Evolutionary conservation across 2,113 vertebrate species (phyloP).

Genomic region (Tachysurus fulvidraco): DNA sequence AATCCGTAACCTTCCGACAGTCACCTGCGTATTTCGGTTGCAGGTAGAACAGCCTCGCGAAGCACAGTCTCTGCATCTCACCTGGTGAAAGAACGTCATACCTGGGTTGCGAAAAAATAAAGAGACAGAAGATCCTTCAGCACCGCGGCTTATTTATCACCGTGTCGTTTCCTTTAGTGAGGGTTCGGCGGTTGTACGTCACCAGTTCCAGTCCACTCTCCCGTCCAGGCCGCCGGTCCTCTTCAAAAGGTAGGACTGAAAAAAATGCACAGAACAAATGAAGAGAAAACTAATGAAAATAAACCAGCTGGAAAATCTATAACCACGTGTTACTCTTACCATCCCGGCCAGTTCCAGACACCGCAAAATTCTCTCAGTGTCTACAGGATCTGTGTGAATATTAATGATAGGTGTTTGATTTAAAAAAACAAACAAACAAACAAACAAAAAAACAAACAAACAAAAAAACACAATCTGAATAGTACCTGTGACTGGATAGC

Average conservation of each 20-base stretch:
- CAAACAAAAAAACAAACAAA: too few species aligned
- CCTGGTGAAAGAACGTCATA: slow-evolving; percentile 93
- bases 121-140: background rate
- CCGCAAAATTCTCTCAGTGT: slow-evolving; percentile 86
- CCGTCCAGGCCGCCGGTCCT: slow-evolving; percentile 88
- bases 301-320: background rate
- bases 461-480: background rate
- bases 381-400: slow-evolving; percentile 76
- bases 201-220: slow-evolving; percentile 95
- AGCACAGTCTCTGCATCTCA: slow-evolving; percentile 95
- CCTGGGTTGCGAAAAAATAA: too few species aligned
- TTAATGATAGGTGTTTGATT: background rate
- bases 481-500: slow-evolving; percentile 89
- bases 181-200: slow-evolving; percentile 35
- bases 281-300: background rate
- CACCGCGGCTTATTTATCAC: too few species aligned
- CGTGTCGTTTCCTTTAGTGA: background rate
- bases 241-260: slow-evolving; percentile 81
- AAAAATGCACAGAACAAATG: background rate
- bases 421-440: too few species aligned
- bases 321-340: slow-evolving; percentile 72
- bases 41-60: slow-evolving; percentile 93
- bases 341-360: slow-evolving; percentile 88
- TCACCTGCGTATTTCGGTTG: slow-evolving; percentile 93
- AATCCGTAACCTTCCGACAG: slow-evolving; percentile 26